Percentiles rank a stretch among this genome's conserved stretches.
These are phyloP conservation scores for Emys orbicularis DNA, from an alignment of 2,797 vertebrate species.

Conservation along the genomic window DNA sequence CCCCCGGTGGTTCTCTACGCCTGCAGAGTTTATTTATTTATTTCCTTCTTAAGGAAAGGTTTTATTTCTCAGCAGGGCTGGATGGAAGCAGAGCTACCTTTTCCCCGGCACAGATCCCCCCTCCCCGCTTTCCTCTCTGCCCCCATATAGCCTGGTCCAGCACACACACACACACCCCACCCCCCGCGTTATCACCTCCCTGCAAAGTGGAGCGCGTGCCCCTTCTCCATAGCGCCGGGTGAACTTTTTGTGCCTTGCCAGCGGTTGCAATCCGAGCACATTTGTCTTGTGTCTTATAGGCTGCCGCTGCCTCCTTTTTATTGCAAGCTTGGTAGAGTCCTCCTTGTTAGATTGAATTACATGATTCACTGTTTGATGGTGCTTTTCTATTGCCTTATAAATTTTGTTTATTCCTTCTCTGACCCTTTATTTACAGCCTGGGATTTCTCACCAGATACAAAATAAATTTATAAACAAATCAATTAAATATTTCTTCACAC, in stretches of 20 bases:
- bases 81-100: neutral
- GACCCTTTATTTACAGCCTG: conserved; percentile 70
- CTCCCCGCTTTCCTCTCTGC: neutral
- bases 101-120: neutral
- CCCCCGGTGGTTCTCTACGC: neutral
- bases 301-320: conserved; percentile 47
- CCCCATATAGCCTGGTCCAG: neutral
- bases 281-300: conserved; percentile 44
- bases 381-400: conserved; percentile 71
- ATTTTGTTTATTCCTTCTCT: conserved; percentile 70
- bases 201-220: neutral
- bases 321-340: conserved; percentile 48
- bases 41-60: neutral
- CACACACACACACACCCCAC: neutral
- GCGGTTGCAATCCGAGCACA: conserved; percentile 9
- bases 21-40: neutral
- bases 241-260: conserved; percentile 13
- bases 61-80: neutral
- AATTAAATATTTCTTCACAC: conserved; percentile 74
- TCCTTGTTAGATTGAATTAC: conserved; percentile 57
- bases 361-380: conserved; percentile 72
- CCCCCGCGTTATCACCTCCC: neutral
- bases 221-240: neutral
- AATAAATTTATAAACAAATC: conserved; percentile 74
- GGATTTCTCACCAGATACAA: conserved; percentile 65